These are phyloP conservation scores for Acleris emargana DNA, from an alignment of 2,888 invertebrate species.

Conservation along the genomic window DNA sequence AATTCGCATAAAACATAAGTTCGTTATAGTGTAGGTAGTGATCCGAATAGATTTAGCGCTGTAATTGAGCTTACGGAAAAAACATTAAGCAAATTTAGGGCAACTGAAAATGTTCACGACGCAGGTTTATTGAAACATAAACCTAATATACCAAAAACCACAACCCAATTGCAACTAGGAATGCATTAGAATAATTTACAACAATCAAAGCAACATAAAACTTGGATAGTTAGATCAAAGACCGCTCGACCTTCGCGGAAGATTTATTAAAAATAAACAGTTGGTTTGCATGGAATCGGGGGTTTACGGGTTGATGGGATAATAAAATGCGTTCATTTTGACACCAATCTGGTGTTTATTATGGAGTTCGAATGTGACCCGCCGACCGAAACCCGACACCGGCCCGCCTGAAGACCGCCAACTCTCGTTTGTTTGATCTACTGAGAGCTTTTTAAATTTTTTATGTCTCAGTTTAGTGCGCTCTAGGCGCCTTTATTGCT, in stretches of 20 bases:
- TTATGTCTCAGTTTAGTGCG: conserved; percentile 80
- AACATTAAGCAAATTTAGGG: conserved; percentile 55
- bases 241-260: conserved; percentile 63
- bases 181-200: conserved; percentile 50
- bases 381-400: conserved; percentile 71
- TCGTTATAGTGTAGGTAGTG: background rate
- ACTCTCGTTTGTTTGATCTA: conserved; percentile 82
- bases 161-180: conserved; percentile 52
- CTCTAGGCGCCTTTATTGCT: conserved; percentile 79
- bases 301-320: conserved; percentile 75
- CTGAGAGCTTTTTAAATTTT: conserved; percentile 83
- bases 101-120: conserved; percentile 56
- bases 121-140: conserved; percentile 63
- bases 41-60: conserved; percentile 41
- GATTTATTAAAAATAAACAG: conserved; percentile 76
- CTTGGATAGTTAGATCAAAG: conserved; percentile 61
- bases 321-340: conserved; percentile 81
- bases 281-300: conserved; percentile 53
- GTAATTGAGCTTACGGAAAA: conserved; percentile 49
- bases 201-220: conserved; percentile 50
- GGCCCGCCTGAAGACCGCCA: conserved; percentile 73
- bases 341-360: conserved; percentile 83
- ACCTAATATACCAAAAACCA: conserved; percentile 43
- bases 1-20: background rate
- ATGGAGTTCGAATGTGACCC: conserved; percentile 80